Base-by-base conservation (phyloP, 1,140 invertebrate species). In the Euwallacea fornicatus region DNA sequence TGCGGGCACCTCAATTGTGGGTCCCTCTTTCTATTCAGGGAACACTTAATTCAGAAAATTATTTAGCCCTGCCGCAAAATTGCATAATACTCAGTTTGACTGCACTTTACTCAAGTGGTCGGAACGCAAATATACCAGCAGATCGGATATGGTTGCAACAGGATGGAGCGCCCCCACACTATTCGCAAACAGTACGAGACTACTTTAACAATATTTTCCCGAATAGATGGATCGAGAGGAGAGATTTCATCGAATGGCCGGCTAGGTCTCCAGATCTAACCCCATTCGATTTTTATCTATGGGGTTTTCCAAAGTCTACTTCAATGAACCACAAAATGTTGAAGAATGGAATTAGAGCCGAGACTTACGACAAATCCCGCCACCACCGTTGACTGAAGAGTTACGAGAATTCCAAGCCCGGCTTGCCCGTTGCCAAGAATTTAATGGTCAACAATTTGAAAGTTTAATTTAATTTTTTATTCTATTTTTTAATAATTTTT, bases 221-320 rank as follows among this genome's bases (percentile, higher is more conserved):
- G 16, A 69, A 75, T 11, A 76, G 75, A 66, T 83, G 81, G 80
- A 83, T 84, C 68, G 83, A 81, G 41, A 75, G 79, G 63, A 61
- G 73, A 68, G 80, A 81, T 21, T 67, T 79, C 41, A 76, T 83
- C 54, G 66, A 76, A 54, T 84, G 82, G 82, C 79, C 80, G 54
- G 74, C 82, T 21, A 72, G 82, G 65, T 83, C 78, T 46, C 79
- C 79, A 16, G 83, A 84, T 75, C 72, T 84, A 53, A 80, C 76
- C 11, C 80, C 79, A 21, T 66, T 80, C 16, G 82, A 84, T 77
- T 84, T 80, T 79, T 81, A 81, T 75, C 70, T 80, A 8, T 83
- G 80, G 60, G 60, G 60, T 15, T 63, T 46, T 46, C n/a, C 16
- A 55, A 55, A 55, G 15, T 55, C 15, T 55, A 55, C 15, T 10